A percentile compares a stretch with the other conserved stretches of the same genome.
phyloP scores from a whole-genome alignment of 64 coral and sea anemone genomes.

The Dendrophyllia cribrosa region DNA sequence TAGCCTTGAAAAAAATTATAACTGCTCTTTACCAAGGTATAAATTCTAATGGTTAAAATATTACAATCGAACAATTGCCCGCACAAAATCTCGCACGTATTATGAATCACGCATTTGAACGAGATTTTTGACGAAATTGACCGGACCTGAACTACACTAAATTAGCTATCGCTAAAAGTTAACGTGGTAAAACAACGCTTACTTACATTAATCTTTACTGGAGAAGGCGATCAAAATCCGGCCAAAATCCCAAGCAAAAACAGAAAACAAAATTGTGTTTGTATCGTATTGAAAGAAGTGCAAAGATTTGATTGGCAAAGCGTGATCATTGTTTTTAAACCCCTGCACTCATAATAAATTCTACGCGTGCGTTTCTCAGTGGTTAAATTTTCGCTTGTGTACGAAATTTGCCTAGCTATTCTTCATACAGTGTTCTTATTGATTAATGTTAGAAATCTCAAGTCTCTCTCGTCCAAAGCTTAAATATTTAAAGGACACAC shows the following conservation, averaged over 20 bases:
- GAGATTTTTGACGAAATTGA: background rate
- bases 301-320: conserved; percentile 26
- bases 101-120: background rate
- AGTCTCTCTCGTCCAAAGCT: background rate
- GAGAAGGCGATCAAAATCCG: background rate
- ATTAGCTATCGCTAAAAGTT: background rate
- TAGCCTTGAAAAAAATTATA: background rate
- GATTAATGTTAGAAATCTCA: background rate
- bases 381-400: background rate
- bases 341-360: conserved; percentile 16
- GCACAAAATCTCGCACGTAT: background rate
- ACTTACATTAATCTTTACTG: background rate
- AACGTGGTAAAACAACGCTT: background rate
- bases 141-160: background rate
- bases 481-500: background rate
- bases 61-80: background rate
- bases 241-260: background rate
- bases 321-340: background rate
- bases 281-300: conserved; percentile 11
- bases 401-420: background rate
- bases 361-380: background rate
- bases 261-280: conserved; percentile 5
- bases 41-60: background rate
- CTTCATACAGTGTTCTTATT: background rate
- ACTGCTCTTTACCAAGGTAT: background rate